A percentile compares a stretch with the other conserved stretches of the same genome.
phyloP scores from a whole-genome alignment of 2,113 vertebrate genomes.

The Zosterops pallidus region DNA sequence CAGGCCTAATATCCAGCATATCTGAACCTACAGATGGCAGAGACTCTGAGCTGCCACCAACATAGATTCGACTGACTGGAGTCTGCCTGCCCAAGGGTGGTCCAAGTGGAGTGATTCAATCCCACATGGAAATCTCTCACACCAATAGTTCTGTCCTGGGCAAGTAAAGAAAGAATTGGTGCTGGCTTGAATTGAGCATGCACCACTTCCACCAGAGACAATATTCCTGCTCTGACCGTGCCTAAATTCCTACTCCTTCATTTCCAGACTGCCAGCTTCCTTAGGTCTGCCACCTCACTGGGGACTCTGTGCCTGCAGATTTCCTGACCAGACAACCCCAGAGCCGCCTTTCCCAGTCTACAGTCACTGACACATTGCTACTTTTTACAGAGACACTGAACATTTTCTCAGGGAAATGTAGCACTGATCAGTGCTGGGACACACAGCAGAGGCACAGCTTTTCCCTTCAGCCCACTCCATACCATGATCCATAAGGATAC shows the following conservation, averaged over 20 bases:
- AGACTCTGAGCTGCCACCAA: conserved; percentile 11
- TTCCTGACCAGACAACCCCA: background rate
- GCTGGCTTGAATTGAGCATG: fast-evolving
- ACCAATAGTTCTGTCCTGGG: background rate
- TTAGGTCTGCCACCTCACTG: background rate
- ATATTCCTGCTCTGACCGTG: background rate
- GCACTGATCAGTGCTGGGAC: background rate
- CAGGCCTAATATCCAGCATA: conserved; percentile 44
- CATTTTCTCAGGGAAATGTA: background rate
- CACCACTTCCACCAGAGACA: background rate
- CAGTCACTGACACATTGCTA: background rate
- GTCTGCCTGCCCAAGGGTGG: conserved; percentile 4
- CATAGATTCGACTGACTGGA: background rate
- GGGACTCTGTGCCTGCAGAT: background rate
- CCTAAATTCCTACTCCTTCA: background rate
- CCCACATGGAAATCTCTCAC: background rate
- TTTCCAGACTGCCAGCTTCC: background rate
- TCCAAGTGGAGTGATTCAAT: background rate
- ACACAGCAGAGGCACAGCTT: background rate
- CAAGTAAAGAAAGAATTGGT: background rate
- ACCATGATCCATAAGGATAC: background rate
- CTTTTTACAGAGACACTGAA: background rate
- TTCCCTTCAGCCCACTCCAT: background rate
- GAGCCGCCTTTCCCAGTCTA: background rate
- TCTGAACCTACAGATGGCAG: conserved; percentile 22